phyloP scores from a whole-genome alignment of 2,113 vertebrate species.

The Perognathus longimembris region DNA sequence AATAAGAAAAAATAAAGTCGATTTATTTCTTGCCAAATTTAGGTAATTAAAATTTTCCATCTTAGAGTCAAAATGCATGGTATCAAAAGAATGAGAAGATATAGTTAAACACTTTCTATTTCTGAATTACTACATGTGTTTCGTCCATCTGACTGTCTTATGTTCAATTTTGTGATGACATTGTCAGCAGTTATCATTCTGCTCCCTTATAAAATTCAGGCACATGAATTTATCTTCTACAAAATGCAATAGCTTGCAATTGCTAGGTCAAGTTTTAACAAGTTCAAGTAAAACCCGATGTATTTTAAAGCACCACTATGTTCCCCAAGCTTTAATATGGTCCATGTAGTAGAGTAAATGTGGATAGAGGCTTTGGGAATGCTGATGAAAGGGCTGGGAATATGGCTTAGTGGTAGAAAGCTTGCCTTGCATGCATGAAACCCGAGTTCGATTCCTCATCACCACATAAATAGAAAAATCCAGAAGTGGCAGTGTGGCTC shows the following conservation, averaged over 20 bases:
- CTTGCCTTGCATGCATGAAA: no score
- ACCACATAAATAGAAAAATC: no score
- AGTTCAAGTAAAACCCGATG: background rate
- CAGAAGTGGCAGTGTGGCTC: no score
- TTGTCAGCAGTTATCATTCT: background rate
- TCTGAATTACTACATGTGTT: conserved; percentile 59
- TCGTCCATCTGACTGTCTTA: conserved; percentile 63
- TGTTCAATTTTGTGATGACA: background rate
- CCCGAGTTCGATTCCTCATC: no score
- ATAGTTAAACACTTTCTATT: conserved; percentile 31
- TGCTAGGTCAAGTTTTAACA: background rate
- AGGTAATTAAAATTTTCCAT: background rate
- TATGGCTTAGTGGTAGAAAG: no score
- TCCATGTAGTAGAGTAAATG: background rate
- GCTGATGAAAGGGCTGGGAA: background rate
- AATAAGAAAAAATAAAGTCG: background rate
- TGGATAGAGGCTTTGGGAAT: background rate
- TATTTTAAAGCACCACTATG: background rate
- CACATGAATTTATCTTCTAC: background rate
- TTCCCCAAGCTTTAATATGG: background rate
- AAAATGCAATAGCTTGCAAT: background rate
- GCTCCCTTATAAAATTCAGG: conserved; percentile 39
- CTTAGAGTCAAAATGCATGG: conserved; percentile 15
- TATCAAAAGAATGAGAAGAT: conserved; percentile 36
- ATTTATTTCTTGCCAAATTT: conserved; percentile 54